Evolutionary conservation across 2,113 vertebrate species (phyloP).

Genomic region (Phyllostomus hastatus): DNA sequence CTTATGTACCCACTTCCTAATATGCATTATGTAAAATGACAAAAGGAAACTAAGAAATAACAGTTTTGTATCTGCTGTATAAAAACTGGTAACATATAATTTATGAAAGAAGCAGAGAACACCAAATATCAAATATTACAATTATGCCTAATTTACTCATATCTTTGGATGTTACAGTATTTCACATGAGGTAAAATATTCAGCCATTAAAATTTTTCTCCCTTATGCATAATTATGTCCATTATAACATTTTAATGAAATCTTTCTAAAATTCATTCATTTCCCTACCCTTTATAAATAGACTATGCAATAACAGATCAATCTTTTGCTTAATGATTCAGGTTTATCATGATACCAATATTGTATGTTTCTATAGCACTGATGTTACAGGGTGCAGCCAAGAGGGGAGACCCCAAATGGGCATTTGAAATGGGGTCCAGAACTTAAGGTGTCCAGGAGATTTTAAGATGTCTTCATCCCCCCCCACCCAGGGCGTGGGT

Average conservation of each 20-base stretch:
- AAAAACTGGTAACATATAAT: neutral
- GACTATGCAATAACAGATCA: neutral
- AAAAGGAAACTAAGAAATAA: neutral
- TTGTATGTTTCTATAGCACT: neutral
- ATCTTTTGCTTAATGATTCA: neutral
- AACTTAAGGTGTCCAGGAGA: too few species aligned
- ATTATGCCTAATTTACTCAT: neutral
- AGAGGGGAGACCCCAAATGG: too few species aligned
- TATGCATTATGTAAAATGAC: neutral
- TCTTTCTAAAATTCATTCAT: slow-evolving; percentile 1
- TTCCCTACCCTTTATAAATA: neutral
- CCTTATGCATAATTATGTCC: neutral
- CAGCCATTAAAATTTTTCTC: neutral
- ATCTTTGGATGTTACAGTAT: neutral
- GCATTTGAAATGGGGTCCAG: too few species aligned
- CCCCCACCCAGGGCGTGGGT: too few species aligned
- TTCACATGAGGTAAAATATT: neutral
- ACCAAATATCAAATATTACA: neutral
- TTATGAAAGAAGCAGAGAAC: neutral
- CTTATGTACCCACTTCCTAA: neutral
- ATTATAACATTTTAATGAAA: neutral
- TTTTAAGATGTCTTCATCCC: too few species aligned
- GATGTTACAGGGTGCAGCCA: too few species aligned
- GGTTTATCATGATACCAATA: neutral
- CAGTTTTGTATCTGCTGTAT: neutral